Percentiles rank a stretch among this genome's conserved stretches.
Conservation (phyloP, 2,797 vertebrate species). For the Myotis pilosus region DNA sequence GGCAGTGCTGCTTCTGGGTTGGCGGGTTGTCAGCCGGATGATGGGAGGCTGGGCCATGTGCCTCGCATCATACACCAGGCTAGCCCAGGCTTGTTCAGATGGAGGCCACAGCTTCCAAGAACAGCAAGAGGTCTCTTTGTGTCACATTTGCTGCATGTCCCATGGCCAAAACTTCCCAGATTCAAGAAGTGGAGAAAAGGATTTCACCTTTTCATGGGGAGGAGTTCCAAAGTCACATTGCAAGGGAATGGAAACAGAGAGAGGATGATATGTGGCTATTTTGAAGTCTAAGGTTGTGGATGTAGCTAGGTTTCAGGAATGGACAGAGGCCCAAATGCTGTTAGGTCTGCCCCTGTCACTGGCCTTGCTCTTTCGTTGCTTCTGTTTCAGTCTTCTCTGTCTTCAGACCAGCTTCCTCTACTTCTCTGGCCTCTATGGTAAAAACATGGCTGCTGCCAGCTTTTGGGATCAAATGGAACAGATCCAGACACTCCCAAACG, state of each 20-base stretch:
- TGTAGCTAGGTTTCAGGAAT: neutral
- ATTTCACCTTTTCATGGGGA: neutral
- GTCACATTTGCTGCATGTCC: neutral
- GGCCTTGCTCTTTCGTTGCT: neutral
- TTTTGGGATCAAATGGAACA: neutral
- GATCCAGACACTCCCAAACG: neutral
- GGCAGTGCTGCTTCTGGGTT: neutral
- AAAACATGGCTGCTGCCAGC: neutral
- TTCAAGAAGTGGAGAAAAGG: neutral
- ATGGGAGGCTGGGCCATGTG: neutral
- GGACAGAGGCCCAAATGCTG: neutral
- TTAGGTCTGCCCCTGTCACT: neutral
- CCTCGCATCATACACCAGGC: neutral
- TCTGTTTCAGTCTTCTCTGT: constrained; percentile 1
- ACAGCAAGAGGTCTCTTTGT: neutral
- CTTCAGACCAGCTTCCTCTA: neutral
- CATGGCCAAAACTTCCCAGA: neutral
- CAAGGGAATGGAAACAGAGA: neutral
- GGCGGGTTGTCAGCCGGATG: neutral
- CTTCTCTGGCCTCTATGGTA: neutral
- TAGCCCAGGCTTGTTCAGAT: neutral
- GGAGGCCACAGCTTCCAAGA: neutral
- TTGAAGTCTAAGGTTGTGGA: neutral
- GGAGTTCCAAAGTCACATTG: neutral
- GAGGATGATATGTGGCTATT: neutral